Evolutionary conservation across 1,140 invertebrate species (phyloP).

Genomic region (Rhagoletis zephyria): DNA sequence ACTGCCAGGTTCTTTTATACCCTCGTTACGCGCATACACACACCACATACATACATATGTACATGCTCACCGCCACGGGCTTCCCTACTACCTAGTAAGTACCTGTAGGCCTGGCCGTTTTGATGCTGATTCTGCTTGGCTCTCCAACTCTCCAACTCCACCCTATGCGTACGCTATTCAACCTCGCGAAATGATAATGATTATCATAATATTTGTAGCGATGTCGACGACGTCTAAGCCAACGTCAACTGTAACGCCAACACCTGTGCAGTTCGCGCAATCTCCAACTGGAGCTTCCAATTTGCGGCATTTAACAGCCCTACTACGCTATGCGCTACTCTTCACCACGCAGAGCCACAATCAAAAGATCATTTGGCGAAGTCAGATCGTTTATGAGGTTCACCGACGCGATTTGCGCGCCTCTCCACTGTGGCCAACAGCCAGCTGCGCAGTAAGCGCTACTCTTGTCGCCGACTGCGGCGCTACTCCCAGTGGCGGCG

Average conservation of each 20-base stretch:
- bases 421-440: not conserved
- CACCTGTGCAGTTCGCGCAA: not conserved
- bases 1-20: conserved; percentile 41
- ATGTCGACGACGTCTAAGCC: not conserved
- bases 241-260: not conserved
- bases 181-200: conserved; percentile 35
- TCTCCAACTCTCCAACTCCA: conserved; percentile 48
- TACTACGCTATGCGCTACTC: not conserved
- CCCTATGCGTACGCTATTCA: not conserved
- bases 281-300: not conserved
- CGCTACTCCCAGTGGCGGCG: not conserved
- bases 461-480: not conserved
- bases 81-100: not conserved
- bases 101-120: not conserved
- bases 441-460: not conserved
- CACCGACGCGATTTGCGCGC: not conserved
- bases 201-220: not conserved
- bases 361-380: conserved; percentile 21
- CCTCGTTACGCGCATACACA: conserved; percentile 34
- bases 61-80: not conserved
- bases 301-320: conserved; percentile 19
- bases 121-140: conserved; percentile 37
- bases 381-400: not conserved
- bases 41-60: not conserved
- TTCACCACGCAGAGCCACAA: not conserved